Conservation (phyloP, 2,888 invertebrate species). For the Prosopocoilus inquinatus region DNA sequence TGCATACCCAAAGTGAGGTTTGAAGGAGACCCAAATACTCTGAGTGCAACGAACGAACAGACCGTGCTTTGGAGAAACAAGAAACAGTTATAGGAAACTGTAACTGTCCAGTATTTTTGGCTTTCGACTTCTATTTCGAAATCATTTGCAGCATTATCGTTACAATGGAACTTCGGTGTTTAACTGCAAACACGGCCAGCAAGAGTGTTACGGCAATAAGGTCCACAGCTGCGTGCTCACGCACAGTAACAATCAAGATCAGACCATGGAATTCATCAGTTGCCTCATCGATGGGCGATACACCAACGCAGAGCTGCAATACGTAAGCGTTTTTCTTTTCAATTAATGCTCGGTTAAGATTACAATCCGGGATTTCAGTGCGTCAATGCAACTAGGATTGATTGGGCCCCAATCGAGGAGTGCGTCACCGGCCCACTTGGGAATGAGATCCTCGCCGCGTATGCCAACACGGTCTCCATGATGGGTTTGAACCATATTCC, state of each 20-base stretch:
- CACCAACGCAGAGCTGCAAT: constrained; percentile 2
- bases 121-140: background rate
- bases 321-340: constrained; percentile 2
- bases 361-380: constrained; percentile 7
- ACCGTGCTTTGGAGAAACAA: too few relatives aligned
- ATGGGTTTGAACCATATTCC: constrained; percentile 36
- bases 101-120: background rate
- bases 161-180: constrained; percentile 36
- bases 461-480: constrained; percentile 41
- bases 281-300: constrained; percentile 41
- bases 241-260: constrained; percentile 31
- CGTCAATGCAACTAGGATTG: background rate
- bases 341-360: background rate
- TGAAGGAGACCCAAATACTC: too few relatives aligned
- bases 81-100: too few relatives aligned
- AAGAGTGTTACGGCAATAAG: constrained; percentile 52
- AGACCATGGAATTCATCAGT: constrained; percentile 37
- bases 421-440: constrained; percentile 8
- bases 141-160: background rate
- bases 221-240: constrained; percentile 51
- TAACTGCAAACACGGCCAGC: constrained; percentile 51
- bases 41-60: too few relatives aligned
- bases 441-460: constrained; percentile 37
- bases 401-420: background rate
- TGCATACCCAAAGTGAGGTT: too few relatives aligned